A percentile compares a stretch with the other conserved stretches of the same genome.
phyloP scores from a whole-genome alignment of 2,888 invertebrate species.

The Chrysodeixis includens region DNA sequence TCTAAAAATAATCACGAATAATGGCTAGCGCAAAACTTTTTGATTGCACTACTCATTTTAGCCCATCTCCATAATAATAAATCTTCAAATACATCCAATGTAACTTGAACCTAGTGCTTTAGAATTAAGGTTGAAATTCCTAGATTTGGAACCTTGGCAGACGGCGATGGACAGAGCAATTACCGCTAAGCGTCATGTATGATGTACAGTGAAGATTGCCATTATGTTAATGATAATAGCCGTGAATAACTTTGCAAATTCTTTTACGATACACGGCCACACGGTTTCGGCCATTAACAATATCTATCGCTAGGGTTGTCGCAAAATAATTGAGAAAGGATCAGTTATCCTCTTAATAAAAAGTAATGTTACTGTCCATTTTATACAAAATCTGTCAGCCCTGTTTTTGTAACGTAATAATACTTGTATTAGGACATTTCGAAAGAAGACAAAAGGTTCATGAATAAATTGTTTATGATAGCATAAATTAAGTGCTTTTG shows the following conservation, averaged over 20 bases:
- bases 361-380: background rate
- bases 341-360: background rate
- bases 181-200: constrained; percentile 47
- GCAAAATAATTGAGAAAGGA: background rate
- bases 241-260: constrained; percentile 37
- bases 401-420: constrained; percentile 46
- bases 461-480: constrained; percentile 64
- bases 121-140: constrained; percentile 29
- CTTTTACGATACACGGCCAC: constrained; percentile 37
- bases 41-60: constrained; percentile 50
- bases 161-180: constrained; percentile 31
- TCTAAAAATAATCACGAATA: constrained; percentile 30
- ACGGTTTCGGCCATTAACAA: constrained; percentile 22
- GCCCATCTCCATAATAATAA: constrained; percentile 42
- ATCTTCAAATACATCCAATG: constrained; percentile 15
- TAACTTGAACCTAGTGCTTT: background rate
- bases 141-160: constrained; percentile 9
- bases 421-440: constrained; percentile 53
- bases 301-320: constrained; percentile 1
- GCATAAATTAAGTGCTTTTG: constrained; percentile 57
- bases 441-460: constrained; percentile 50
- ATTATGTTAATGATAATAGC: constrained; percentile 50
- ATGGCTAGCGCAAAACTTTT: constrained; percentile 41
- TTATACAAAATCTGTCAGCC: constrained; percentile 22
- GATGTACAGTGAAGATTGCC: constrained; percentile 51